A percentile compares a stretch with the other conserved stretches of the same genome.
Evolutionary conservation across 2,113 vertebrate species (phyloP).

Genomic region (Thalassoma bifasciatum): DNA sequence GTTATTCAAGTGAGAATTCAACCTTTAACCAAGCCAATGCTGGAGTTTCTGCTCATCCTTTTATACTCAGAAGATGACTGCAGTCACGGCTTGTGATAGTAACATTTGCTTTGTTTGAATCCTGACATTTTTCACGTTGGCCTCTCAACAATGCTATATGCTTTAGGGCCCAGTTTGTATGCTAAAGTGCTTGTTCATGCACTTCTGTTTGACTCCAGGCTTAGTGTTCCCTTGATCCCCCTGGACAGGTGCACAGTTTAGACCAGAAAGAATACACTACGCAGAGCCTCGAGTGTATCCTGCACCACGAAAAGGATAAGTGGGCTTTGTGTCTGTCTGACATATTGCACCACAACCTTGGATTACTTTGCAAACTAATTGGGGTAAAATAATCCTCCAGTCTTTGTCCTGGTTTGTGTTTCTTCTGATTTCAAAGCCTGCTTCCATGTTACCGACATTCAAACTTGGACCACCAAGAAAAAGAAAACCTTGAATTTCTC

Average conservation of each 20-base stretch:
- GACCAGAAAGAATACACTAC: neutral
- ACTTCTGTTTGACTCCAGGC: neutral
- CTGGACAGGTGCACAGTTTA: neutral
- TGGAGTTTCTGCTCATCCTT: too few relatives aligned
- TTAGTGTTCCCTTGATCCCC: slow-evolving; percentile 1
- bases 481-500: neutral
- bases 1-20: too few relatives aligned
- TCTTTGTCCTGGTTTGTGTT: neutral
- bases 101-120: slow-evolving; percentile 1
- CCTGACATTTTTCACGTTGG: neutral
- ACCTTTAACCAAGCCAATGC: too few relatives aligned
- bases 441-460: neutral
- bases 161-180: neutral
- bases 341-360: neutral
- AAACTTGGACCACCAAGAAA: neutral
- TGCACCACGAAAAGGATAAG: neutral
- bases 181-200: neutral
- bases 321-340: neutral
- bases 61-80: too few relatives aligned
- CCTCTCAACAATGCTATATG: neutral
- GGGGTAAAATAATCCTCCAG: neutral
- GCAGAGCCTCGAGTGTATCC: neutral
- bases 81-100: neutral
- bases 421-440: neutral
- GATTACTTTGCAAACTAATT: neutral